Evolutionary conservation across 2,888 invertebrate genomes (phyloP), one percentile per base, ranked within the genome.

Genomic region (Cantharis rustica): DNA sequence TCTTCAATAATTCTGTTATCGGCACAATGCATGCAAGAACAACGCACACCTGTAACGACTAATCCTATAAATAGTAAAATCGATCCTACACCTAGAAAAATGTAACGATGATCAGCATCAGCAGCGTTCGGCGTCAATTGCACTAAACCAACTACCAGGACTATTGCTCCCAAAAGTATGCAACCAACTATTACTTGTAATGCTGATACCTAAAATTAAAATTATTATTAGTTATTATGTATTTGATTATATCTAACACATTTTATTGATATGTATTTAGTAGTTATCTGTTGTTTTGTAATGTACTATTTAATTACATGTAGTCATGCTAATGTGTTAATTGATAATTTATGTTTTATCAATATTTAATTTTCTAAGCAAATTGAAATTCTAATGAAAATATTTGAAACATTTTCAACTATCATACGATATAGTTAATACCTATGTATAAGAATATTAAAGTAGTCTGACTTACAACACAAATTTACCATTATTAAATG

Each of bases 51-150:
- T 71, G 92, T 93, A 80, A 93, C 90, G 2, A 93, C 85, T 4
- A 93, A 89, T 3, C 94, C 94, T 10, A 91, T 86, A 2, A 91
- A 88, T 47, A 93, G 89, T 13, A 94, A 90, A 61, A 91, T 90
- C 2, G 90, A 91, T 3, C 94, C 94, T 0, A 92, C 91, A 10
- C 92, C 93, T 88, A 94, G 91, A 81, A 94, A 90, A 81, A 92
- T 91, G 86, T 92, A 93, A 74, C 93, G 92, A 85, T 94, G 93
- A 84, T 93, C 93, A 0, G 93, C 93, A 13, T 94, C 94, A 84
- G 94, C 94, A 0, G 94, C 94, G 13, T 94, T 93, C 1, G 94
- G 94, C 11, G 93, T 93, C 81, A 94, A 89, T 87, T 94, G 94
- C 79, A 94, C 94, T 85, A 94, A 88, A 23, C 94, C 94, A 81